phyloP scores from a whole-genome alignment of 2,888 invertebrate species.

The Nomada flava region DNA sequence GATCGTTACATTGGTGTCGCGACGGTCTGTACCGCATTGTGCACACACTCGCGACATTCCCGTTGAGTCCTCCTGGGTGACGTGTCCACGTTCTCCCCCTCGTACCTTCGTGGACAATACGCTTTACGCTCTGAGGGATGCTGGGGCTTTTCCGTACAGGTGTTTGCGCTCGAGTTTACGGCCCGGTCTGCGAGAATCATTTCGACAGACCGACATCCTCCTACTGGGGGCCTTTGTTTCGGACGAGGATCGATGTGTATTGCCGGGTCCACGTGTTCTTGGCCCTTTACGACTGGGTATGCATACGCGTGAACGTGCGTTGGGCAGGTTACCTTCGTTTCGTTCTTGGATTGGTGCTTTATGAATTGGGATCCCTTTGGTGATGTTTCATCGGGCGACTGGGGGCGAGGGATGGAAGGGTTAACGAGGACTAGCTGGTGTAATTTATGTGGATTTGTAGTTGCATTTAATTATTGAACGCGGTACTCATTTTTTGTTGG shows the following conservation, averaged over 20 bases:
- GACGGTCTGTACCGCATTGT: slow-evolving; percentile 55
- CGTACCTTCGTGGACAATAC: slow-evolving; percentile 56
- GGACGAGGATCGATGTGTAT: background rate
- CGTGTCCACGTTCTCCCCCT: slow-evolving; percentile 27
- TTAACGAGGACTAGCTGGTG: too few relatives aligned
- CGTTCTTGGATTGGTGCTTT: background rate
- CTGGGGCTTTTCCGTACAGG: slow-evolving; percentile 65
- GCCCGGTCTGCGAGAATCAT: slow-evolving; percentile 32
- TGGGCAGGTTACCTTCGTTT: background rate
- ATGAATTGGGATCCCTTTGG: too few relatives aligned
- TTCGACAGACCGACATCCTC: slow-evolving; percentile 6
- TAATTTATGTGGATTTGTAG: too few relatives aligned
- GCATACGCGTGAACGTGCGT: background rate
- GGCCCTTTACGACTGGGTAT: background rate
- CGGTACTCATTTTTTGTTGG: too few relatives aligned
- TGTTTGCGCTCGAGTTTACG: slow-evolving; percentile 69
- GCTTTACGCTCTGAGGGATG: slow-evolving; percentile 65
- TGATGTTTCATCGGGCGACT: too few relatives aligned
- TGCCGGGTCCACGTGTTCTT: background rate
- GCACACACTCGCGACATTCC: slow-evolving; percentile 39
- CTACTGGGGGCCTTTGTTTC: background rate
- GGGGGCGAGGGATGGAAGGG: too few relatives aligned
- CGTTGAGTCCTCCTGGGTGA: slow-evolving; percentile 12
- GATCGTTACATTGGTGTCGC: slow-evolving; percentile 73
- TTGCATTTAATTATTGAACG: too few relatives aligned